These are phyloP conservation scores for Phaethon lepturus DNA, from an alignment of 2,113 vertebrate genomes.

Conservation along the genomic window DNA sequence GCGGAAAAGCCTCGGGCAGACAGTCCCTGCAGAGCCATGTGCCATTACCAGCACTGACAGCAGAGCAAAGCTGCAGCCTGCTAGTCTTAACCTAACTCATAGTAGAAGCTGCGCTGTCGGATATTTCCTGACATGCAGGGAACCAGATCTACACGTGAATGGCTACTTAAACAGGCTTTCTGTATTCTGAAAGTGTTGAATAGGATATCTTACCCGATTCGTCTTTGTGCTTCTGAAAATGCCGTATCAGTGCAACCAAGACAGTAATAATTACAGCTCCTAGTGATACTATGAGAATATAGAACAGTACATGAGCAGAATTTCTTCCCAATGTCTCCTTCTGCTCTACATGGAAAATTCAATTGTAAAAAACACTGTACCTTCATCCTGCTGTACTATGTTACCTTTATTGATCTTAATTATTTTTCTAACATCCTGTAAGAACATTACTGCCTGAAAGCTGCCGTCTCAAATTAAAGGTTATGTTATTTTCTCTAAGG, in stretches of 20 bases:
- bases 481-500: neutral
- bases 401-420: neutral
- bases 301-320: neutral
- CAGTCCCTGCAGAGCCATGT: neutral
- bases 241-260: neutral
- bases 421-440: neutral
- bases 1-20: neutral
- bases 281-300: neutral
- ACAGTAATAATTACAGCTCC: neutral
- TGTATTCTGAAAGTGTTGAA: neutral
- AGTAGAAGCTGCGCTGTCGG: neutral
- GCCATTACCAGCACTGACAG: neutral
- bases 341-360: neutral
- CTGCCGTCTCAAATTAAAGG: neutral
- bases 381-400: neutral
- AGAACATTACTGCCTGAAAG: neutral
- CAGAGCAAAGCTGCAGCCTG: neutral
- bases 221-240: neutral
- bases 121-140: neutral
- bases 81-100: neutral
- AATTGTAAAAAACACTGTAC: neutral
- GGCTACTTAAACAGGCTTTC: neutral
- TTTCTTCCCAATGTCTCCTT: neutral
- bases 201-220: neutral
- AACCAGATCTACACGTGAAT: neutral